Evolutionary conservation across 2,888 invertebrate genomes (phyloP).

Genomic region (Caenorhabditis sp.): DNA sequence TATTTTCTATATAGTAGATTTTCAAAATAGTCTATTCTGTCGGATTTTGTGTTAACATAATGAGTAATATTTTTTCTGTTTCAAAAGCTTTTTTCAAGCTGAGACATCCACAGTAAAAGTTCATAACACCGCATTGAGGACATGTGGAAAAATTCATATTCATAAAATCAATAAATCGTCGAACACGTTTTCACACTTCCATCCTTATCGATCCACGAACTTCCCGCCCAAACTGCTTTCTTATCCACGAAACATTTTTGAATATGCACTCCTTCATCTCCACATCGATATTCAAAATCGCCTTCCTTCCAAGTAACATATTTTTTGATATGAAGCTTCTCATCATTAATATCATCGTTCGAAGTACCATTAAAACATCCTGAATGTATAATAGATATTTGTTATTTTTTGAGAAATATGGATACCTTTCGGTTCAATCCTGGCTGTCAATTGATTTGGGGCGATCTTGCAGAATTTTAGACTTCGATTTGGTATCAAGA

Average conservation of each 20-base stretch:
- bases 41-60: no score
- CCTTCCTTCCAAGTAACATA: slow-evolving; percentile 58
- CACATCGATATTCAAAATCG: slow-evolving; percentile 49
- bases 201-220: slow-evolving; percentile 37
- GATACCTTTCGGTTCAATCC: slow-evolving; percentile 61
- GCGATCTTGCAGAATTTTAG: slow-evolving; percentile 60
- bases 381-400: slow-evolving; percentile 8
- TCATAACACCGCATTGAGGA: no score
- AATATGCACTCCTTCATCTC: slow-evolving; percentile 62
- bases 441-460: slow-evolving; percentile 47
- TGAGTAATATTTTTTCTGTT: no score
- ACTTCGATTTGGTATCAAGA: slow-evolving; percentile 47
- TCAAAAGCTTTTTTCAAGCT: no score
- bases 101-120: no score
- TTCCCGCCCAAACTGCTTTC: slow-evolving; percentile 40
- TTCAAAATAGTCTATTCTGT: no score
- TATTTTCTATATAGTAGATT: no score
- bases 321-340: slow-evolving; percentile 57
- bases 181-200: slow-evolving; percentile 39
- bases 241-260: slow-evolving; percentile 40
- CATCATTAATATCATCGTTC: slow-evolving; percentile 54
- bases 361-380: slow-evolving; percentile 62
- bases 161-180: slow-evolving; percentile 27
- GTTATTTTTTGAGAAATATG: neutral
- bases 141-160: no score